These are phyloP conservation scores for Thaumatotibia leucotreta DNA, from an alignment of 1,140 invertebrate species.

Conservation along the genomic window DNA sequence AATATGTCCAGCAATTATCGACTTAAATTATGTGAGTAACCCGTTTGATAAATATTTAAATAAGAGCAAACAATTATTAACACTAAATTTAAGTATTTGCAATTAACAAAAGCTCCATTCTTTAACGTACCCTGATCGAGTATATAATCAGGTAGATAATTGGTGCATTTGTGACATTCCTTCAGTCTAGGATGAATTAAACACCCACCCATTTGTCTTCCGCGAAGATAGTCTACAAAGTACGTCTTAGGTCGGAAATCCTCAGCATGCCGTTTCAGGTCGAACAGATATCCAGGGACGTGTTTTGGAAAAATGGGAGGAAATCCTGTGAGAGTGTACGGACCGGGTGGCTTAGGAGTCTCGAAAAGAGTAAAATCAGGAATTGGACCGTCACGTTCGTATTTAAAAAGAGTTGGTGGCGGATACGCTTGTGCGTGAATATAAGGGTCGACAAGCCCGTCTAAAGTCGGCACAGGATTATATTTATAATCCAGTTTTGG, in stretches of 20 bases:
- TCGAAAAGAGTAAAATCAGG: slow-evolving; percentile 51
- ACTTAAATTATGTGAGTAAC: no score
- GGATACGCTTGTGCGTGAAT: slow-evolving; percentile 44
- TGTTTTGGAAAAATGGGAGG: slow-evolving; percentile 68
- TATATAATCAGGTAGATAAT: slow-evolving; percentile 6
- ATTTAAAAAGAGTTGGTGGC: slow-evolving; percentile 59
- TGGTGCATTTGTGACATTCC: slow-evolving; percentile 42
- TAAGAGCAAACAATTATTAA: not conserved
- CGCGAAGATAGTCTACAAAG: slow-evolving; percentile 71
- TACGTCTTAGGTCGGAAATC: slow-evolving; percentile 70
- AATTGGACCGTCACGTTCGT: slow-evolving; percentile 62
- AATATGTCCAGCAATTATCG: no score
- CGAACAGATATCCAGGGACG: slow-evolving; percentile 66
- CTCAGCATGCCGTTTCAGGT: slow-evolving; percentile 60
- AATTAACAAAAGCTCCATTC: not conserved
- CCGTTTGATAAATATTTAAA: no score
- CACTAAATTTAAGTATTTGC: not conserved
- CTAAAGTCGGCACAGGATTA: slow-evolving; percentile 55
- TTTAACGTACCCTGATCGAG: not conserved
- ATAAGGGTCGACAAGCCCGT: slow-evolving; percentile 59
- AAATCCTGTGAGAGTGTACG: slow-evolving; percentile 58
- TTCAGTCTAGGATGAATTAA: slow-evolving; percentile 59
- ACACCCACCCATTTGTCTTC: slow-evolving; percentile 72
- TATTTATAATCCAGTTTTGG: slow-evolving; percentile 64
- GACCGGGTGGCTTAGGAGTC: slow-evolving; percentile 50